Evolutionary conservation across 2,797 vertebrate species (phyloP).

Genomic region (Pipistrellus nathusii): DNA sequence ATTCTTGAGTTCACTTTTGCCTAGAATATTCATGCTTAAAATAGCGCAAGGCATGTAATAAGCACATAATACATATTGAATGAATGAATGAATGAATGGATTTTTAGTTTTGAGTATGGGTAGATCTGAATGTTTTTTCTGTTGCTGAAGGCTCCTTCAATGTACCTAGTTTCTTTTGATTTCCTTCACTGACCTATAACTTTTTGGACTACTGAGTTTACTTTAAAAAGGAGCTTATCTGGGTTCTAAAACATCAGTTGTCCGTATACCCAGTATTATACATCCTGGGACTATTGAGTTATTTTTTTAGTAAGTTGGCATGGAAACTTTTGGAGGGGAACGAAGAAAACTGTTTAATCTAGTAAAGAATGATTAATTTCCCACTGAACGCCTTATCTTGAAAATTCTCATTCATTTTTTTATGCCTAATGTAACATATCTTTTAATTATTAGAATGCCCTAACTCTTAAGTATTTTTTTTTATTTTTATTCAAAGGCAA

Average conservation of each 20-base stretch:
- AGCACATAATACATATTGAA: neutral
- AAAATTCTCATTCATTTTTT: slow-evolving; percentile 22
- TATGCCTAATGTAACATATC: neutral
- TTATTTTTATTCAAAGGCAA: neutral
- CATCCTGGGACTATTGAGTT: neutral
- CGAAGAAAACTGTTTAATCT: slow-evolving; percentile 28
- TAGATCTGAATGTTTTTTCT: slow-evolving; percentile 35
- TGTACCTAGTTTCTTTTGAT: slow-evolving; percentile 23
- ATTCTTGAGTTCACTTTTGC: neutral
- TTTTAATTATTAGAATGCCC: slow-evolving; percentile 14
- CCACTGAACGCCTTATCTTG: neutral
- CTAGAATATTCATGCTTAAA: neutral
- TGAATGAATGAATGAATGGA: neutral
- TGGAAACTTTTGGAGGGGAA: slow-evolving; percentile 17
- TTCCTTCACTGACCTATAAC: neutral
- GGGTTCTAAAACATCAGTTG: slow-evolving; percentile 13
- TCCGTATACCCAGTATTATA: neutral
- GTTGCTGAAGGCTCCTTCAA: slow-evolving; percentile 9
- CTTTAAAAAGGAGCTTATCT: neutral
- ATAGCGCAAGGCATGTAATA: neutral
- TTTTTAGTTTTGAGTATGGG: slow-evolving; percentile 18
- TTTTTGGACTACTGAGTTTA: slow-evolving; percentile 19
- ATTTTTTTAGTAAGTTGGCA: slow-evolving; percentile 27
- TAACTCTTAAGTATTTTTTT: slow-evolving; percentile 10
- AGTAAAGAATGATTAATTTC: slow-evolving; percentile 34